Evolutionary conservation across 2,113 vertebrate species (phyloP), one percentile per base, ranked within the genome.

Genomic region (Clarias gariepinus): DNA sequence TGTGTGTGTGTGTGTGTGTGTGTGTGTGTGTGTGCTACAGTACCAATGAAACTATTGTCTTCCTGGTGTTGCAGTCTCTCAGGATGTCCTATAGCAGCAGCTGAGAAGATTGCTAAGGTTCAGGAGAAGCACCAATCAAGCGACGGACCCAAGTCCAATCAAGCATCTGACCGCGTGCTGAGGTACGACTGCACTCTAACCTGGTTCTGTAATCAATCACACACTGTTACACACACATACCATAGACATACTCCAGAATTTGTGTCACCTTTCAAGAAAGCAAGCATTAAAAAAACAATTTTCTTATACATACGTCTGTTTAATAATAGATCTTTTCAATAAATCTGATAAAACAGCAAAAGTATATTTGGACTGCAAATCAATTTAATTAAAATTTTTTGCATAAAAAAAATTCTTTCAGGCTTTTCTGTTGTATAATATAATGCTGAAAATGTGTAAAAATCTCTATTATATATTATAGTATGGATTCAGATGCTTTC

Each of bases 71-170:
- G 91, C 96, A 99, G 98, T 96, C 96, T 99, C 92, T 99, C 98
- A 11, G 98, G 98, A 83, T 99, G 98, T 93, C 98, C 98, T 88
- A 99, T 99, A 85, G 98, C 98, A 90, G 98, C 98, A 6, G 98
- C 98, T 89, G 98, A 99, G 93, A 99, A 99, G 93, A 93, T 99
- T 95, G 96, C 98, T 60, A 99, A 99, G 92, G 97, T 97, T 92
- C 98, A 99, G 81, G 98, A 99, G 92, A 99, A 99, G 90, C 97
- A 96, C 94, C 96, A 97, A 91, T 91, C 94, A 91, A 95, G 95
- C 63, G 97, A 98, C 25, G 95, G 92, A 91, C 94, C 96, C 92
- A 99, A 99, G 94, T 96, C 96, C 94, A 98, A 94, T 93, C 98
- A 99, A 95, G 96, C 97, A 63, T 99, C 98, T 71, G 98, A 99